phyloP scores from a whole-genome alignment of 2,888 invertebrate genomes.

The Gymnosoma rotundatum region DNA sequence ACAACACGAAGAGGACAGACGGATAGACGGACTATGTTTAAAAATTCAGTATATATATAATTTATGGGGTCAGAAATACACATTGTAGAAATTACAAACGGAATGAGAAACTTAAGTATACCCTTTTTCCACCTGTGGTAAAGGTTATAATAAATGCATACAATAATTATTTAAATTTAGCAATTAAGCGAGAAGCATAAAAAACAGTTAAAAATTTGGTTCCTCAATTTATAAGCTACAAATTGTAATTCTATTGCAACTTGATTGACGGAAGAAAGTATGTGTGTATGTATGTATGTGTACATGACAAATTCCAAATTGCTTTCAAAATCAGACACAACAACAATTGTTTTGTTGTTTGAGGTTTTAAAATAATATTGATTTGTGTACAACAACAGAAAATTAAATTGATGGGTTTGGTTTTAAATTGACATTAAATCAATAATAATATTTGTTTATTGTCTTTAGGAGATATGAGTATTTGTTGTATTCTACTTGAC shows the following conservation, averaged over 20 bases:
- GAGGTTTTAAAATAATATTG: neutral
- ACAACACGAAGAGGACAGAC: too few relatives aligned
- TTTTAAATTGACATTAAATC: slow-evolving; percentile 55
- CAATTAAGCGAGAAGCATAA: neutral
- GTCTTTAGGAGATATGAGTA: slow-evolving; percentile 7
- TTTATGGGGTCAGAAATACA: too few relatives aligned
- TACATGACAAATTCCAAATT: slow-evolving; percentile 28
- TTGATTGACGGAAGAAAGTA: slow-evolving; percentile 8
- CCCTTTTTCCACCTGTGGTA: too few relatives aligned
- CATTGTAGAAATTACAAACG: too few relatives aligned
- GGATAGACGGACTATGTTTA: too few relatives aligned
- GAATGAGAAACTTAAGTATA: too few relatives aligned
- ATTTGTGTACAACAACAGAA: neutral
- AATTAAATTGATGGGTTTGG: slow-evolving; percentile 39
- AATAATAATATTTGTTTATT: slow-evolving; percentile 47
- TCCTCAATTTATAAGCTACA: slow-evolving; percentile 15
- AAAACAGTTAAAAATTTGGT: slow-evolving; percentile 1
- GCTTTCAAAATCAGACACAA: too few relatives aligned
- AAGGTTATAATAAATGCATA: slow-evolving; percentile 2
- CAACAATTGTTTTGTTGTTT: slow-evolving; percentile 13
- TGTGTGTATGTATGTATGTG: too few relatives aligned
- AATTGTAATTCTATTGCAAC: slow-evolving; percentile 21
- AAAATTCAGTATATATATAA: too few relatives aligned
- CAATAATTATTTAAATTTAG: neutral
- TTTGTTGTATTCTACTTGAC: slow-evolving; percentile 1